These are phyloP conservation scores for Papilio helenus DNA, from an alignment of 1,140 invertebrate species.

Conservation along the genomic window DNA sequence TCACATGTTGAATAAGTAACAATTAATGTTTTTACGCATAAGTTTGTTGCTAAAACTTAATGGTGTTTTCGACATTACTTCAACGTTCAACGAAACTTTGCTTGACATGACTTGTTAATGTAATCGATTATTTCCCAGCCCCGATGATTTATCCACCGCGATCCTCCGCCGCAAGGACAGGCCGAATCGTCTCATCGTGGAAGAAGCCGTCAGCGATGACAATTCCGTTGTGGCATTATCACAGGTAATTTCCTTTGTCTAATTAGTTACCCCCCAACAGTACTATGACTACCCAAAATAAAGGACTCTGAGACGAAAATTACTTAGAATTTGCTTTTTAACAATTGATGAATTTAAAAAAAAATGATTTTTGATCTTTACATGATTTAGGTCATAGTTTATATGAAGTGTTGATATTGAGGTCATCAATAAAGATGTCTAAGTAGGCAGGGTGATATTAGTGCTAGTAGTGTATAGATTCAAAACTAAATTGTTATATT, in stretches of 20 bases:
- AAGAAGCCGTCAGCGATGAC: conserved; percentile 99
- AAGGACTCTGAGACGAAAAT: neutral
- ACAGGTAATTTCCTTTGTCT: conserved; percentile 85
- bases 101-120: neutral
- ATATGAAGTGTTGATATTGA: too few species aligned
- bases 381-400: too few species aligned
- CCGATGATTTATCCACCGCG: conserved; percentile 98
- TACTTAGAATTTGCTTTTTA: neutral
- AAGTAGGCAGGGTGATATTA: too few species aligned
- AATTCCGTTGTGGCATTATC: conserved; percentile 98
- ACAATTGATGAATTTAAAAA: too few species aligned
- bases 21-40: conserved; percentile 12
- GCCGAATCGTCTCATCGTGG: conserved; percentile 98
- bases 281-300: neutral
- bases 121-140: conserved; percentile 78
- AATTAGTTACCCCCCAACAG: neutral
- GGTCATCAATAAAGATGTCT: too few species aligned
- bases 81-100: neutral
- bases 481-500: too few species aligned
- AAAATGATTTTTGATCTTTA: too few species aligned
- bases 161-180: conserved; percentile 98
- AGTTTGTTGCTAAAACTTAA: neutral
- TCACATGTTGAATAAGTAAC: conserved; percentile 19
- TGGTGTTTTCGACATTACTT: neutral
- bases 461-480: too few species aligned